phyloP scores from a whole-genome alignment of 2,888 invertebrate species.

The Nymphalis c-album region DNA sequence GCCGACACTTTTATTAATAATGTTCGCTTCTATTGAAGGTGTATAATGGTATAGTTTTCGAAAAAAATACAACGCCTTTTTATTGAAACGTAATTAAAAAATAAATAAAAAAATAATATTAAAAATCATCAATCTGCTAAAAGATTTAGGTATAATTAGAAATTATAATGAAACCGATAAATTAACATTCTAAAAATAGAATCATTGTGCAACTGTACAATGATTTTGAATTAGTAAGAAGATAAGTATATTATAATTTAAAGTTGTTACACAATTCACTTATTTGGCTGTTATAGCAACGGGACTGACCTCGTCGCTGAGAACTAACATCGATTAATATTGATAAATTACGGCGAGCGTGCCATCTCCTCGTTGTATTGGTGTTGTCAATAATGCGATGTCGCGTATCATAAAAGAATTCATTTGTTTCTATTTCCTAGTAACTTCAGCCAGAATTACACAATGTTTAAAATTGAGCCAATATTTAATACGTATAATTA shows the following conservation, averaged over 20 bases:
- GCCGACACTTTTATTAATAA: no score
- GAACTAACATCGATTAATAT: constrained; percentile 13
- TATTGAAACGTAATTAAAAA: no score
- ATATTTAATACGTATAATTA: background rate
- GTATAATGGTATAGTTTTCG: no score
- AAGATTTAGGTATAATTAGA: no score
- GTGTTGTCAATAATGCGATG: constrained; percentile 19
- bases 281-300: background rate
- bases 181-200: no score
- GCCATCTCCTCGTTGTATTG: constrained; percentile 17
- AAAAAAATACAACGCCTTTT: no score
- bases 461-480: background rate
- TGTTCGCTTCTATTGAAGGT: no score
- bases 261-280: background rate
- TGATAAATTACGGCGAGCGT: constrained; percentile 19
- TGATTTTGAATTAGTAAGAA: no score
- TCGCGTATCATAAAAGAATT: constrained; percentile 10
- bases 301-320: background rate
- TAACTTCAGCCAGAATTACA: background rate
- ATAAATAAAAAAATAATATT: no score
- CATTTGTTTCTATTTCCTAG: constrained; percentile 10
- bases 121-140: no score
- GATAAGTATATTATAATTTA: background rate
- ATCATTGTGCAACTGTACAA: no score
- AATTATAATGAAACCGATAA: no score